Conservation (phyloP, 2,797 vertebrate species). For the Rhinella marina region DNA sequence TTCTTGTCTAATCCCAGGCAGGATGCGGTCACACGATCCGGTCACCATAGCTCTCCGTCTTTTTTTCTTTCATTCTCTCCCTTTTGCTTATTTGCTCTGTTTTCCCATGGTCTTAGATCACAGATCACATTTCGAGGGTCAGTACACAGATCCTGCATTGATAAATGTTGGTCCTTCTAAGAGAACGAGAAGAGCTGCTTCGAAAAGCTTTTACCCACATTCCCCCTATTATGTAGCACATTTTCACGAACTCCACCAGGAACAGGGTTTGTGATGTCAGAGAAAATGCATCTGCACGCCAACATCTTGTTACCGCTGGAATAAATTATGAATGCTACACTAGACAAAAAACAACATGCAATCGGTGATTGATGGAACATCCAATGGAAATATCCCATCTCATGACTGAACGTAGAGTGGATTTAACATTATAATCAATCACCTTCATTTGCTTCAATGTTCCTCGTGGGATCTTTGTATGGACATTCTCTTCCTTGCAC, state of each 20-base stretch:
- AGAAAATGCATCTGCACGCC: neutral
- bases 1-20: too few species aligned
- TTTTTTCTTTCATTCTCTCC: too few species aligned
- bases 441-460: slow-evolving; percentile 23
- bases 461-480: slow-evolving; percentile 15
- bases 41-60: too few species aligned
- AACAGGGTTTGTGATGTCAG: neutral
- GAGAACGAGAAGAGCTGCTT: neutral
- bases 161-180: neutral
- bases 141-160: neutral
- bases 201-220: slow-evolving; percentile 48
- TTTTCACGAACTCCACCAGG: neutral
- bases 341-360: slow-evolving; percentile 13
- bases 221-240: slow-evolving; percentile 9
- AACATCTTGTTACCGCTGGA: neutral
- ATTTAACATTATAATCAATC: slow-evolving; percentile 40
- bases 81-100: neutral
- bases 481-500: neutral
- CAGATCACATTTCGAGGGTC: neutral
- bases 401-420: neutral
- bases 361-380: slow-evolving; percentile 4
- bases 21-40: too few species aligned
- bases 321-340: slow-evolving; percentile 29
- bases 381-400: slow-evolving; percentile 23
- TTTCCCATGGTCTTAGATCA: neutral